These are phyloP conservation scores for Poicephalus meyeri DNA, from an alignment of 2,113 vertebrate species.

Conservation along the genomic window DNA sequence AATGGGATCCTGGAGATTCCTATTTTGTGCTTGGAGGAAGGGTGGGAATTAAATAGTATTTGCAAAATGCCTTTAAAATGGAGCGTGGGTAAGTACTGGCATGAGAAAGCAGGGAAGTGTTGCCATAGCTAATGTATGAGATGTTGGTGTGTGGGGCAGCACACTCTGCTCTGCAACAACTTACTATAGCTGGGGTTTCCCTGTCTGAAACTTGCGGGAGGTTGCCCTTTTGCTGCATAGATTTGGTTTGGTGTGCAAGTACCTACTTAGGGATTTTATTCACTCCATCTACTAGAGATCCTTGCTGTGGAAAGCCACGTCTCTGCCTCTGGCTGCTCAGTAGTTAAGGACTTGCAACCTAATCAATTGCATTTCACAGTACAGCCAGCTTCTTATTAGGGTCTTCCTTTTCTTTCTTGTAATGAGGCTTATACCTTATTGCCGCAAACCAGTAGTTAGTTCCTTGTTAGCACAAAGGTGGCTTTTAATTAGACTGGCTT, in stretches of 20 bases:
- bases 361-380: neutral
- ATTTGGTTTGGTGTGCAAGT: neutral
- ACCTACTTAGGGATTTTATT: neutral
- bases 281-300: neutral
- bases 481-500: conserved; percentile 29
- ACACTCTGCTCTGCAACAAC: neutral
- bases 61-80: neutral
- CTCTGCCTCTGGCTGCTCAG: neutral
- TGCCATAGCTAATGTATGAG: neutral
- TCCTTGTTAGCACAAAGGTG: neutral
- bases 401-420: neutral
- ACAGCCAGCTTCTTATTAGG: neutral
- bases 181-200: neutral
- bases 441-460: neutral
- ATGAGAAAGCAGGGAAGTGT: neutral
- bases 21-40: neutral
- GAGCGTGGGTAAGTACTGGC: neutral
- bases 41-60: neutral
- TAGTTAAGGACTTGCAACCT: neutral
- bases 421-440: neutral
- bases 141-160: neutral
- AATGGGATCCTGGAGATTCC: neutral
- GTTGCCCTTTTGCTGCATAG: neutral
- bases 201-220: neutral
- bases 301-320: neutral